phyloP scores from a whole-genome alignment of 2,888 invertebrate genomes.

The Galerucella nymphaeae region DNA sequence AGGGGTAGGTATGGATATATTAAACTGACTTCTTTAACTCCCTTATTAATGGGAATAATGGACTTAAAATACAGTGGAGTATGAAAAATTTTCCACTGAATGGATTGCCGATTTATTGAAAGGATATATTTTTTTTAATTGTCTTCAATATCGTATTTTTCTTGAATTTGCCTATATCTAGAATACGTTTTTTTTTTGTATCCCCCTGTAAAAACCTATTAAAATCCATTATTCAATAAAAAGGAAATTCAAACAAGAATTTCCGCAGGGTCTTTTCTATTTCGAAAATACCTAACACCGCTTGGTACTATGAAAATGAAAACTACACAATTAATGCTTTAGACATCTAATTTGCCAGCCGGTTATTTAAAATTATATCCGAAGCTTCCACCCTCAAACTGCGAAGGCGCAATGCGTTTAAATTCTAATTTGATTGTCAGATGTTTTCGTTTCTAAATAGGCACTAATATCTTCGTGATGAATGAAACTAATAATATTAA shows the following conservation, averaged over 20 bases:
- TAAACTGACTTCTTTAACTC: no score
- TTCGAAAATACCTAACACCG: slow-evolving; percentile 55
- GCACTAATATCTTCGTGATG: slow-evolving; percentile 5
- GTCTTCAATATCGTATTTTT: no score
- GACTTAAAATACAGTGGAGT: no score
- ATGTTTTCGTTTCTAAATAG: slow-evolving; percentile 27
- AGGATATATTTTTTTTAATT: no score
- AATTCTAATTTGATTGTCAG: slow-evolving; percentile 32
- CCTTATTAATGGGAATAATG: no score
- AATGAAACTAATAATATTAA: slow-evolving; percentile 8
- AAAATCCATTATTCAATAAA: slow-evolving; percentile 44
- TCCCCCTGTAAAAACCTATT: slow-evolving; percentile 20
- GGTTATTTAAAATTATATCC: slow-evolving; percentile 55
- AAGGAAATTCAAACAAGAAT: slow-evolving; percentile 47
- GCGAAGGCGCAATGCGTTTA: slow-evolving; percentile 44
- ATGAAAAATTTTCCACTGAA: no score
- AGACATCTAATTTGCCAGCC: slow-evolving; percentile 56
- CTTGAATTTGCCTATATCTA: no score
- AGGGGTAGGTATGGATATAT: no score
- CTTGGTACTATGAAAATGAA: slow-evolving; percentile 54
- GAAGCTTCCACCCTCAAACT: slow-evolving; percentile 40
- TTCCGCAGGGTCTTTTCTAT: slow-evolving; percentile 44
- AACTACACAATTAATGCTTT: slow-evolving; percentile 55
- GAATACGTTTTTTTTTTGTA: neutral
- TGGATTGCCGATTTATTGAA: no score